Evolutionary conservation across 2,888 invertebrate species (phyloP).

Genomic region (Anoncus sp.): DNA sequence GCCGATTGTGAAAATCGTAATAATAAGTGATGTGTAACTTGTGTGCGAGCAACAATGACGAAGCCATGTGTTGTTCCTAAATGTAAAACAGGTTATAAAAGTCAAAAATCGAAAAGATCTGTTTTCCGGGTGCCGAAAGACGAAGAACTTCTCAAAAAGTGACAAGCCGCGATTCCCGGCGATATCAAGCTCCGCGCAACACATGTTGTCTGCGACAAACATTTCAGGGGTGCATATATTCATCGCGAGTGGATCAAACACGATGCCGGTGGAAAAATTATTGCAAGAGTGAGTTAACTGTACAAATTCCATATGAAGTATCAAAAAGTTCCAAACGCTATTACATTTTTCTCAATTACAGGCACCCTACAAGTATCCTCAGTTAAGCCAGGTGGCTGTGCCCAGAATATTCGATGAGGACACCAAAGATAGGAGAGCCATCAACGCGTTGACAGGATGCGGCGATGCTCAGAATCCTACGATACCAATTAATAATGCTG

Average conservation of each 20-base stretch:
- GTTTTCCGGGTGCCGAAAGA: slow-evolving; percentile 28
- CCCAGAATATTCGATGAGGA: too few relatives aligned
- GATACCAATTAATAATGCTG: too few relatives aligned
- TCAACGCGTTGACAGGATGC: too few relatives aligned
- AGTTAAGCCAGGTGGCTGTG: neutral
- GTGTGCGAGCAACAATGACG: too few relatives aligned
- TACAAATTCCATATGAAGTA: too few relatives aligned
- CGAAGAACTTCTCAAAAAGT: slow-evolving; percentile 1
- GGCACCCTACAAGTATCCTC: slow-evolving; percentile 11
- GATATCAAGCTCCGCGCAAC: slow-evolving; percentile 1
- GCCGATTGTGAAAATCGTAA: too few relatives aligned
- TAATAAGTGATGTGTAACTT: too few relatives aligned
- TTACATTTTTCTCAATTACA: neutral
- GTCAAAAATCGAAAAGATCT: slow-evolving; percentile 12
- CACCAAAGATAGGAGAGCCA: too few relatives aligned
- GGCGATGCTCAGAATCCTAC: too few relatives aligned
- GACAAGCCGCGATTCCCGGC: slow-evolving; percentile 30
- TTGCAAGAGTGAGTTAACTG: slow-evolving; percentile 26
- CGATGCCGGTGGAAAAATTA: slow-evolving; percentile 18
- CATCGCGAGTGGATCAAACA: slow-evolving; percentile 22
- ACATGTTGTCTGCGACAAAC: slow-evolving; percentile 42
- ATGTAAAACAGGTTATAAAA: slow-evolving; percentile 18
- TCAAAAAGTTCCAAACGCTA: too few relatives aligned
- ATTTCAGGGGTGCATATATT: slow-evolving; percentile 33
- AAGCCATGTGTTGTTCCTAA: slow-evolving; percentile 31